phyloP scores from a whole-genome alignment of 2,113 vertebrate genomes.

The Erythrolamprus reginae region DNA sequence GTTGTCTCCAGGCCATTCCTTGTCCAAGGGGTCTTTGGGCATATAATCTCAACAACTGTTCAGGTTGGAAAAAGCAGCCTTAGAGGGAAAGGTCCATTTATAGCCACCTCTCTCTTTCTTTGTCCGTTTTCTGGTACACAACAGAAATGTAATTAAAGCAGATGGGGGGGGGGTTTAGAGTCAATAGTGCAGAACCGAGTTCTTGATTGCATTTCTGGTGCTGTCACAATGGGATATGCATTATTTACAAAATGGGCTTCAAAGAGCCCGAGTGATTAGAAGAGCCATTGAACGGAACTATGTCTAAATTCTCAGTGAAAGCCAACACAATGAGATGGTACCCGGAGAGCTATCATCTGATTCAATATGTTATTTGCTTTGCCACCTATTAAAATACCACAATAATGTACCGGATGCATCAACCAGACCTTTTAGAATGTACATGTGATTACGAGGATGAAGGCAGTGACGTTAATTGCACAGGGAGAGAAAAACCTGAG shows the following conservation, averaged over 20 bases:
- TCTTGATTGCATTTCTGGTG: not conserved
- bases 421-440: fast-evolving
- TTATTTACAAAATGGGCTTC: constrained; percentile 7
- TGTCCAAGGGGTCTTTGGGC: not conserved
- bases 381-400: not conserved
- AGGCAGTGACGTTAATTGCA: not conserved
- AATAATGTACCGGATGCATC: not conserved
- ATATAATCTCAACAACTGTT: not conserved
- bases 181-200: not conserved
- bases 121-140: not conserved
- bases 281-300: not conserved
- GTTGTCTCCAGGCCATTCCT: not conserved
- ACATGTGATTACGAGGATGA: not conserved
- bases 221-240: not conserved
- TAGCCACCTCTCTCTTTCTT: not conserved
- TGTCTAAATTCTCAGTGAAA: not conserved
- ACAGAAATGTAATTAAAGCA: not conserved
- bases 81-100: not conserved
- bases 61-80: not conserved
- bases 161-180: not conserved
- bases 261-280: not conserved
- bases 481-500: not conserved
- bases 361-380: not conserved
- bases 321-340: not conserved
- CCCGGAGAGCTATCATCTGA: not conserved